Conservation (phyloP, 2,113 vertebrate species). For the Climacteris rufus region DNA sequence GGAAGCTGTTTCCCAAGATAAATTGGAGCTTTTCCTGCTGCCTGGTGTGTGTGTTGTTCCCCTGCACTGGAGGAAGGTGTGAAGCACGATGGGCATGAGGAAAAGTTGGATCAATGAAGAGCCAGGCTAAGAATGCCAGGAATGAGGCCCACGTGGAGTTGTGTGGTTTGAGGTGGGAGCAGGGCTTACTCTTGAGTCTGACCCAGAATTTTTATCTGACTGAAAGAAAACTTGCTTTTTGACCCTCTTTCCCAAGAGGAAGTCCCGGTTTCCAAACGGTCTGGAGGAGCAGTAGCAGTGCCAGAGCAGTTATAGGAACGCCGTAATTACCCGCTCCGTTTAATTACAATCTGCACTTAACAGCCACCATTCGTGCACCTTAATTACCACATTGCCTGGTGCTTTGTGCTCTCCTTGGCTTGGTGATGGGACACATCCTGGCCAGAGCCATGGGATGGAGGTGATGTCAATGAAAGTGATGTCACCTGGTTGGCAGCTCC, state of each 20-base stretch:
- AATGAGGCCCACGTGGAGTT: neutral
- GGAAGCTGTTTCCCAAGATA: neutral
- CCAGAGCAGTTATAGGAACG: neutral
- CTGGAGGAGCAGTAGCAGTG: neutral
- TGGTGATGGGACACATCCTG: neutral
- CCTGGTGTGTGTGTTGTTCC: neutral
- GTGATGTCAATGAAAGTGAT: neutral
- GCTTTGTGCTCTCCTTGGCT: neutral
- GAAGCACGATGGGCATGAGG: neutral
- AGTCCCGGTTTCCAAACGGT: neutral
- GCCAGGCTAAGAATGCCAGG: neutral
- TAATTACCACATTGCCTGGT: neutral
- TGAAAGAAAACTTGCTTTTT: neutral
- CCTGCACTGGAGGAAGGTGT: neutral
- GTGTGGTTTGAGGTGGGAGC: neutral
- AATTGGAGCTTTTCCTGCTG: neutral
- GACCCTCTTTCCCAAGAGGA: neutral
- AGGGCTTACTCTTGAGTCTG: neutral
- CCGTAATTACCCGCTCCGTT: neutral
- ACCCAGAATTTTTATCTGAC: neutral
- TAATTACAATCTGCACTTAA: slow-evolving; percentile 6
- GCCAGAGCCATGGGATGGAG: neutral
- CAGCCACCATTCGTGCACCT: neutral
- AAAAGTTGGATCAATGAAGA: neutral
- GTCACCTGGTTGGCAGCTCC: neutral